Percentiles rank a stretch among this genome's conserved stretches.
These are phyloP conservation scores for Vimba vimba DNA, from an alignment of 2,113 vertebrate species.

Conservation along the genomic window DNA sequence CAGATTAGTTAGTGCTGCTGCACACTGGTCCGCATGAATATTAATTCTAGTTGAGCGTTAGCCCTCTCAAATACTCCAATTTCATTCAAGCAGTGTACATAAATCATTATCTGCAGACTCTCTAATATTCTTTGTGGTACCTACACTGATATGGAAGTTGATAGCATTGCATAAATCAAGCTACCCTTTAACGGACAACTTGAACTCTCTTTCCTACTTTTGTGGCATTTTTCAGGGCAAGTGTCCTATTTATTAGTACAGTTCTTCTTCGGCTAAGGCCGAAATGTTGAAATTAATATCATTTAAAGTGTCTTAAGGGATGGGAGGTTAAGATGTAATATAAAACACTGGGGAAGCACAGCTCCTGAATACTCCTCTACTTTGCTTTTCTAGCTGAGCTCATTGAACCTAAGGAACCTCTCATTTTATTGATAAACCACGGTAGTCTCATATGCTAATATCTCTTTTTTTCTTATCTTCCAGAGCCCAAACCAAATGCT, in stretches of 20 bases:
- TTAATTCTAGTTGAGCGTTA: slow-evolving; percentile 51
- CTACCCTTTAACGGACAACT: slow-evolving; percentile 23
- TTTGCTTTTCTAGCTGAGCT: not conserved
- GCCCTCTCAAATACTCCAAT: slow-evolving; percentile 32
- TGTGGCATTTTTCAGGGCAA: not conserved
- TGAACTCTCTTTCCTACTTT: slow-evolving; percentile 25
- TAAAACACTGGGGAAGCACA: not conserved
- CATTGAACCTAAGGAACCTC: not conserved
- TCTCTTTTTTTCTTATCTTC: not conserved
- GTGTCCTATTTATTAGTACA: not conserved
- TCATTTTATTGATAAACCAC: slow-evolving; percentile 19
- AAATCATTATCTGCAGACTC: slow-evolving; percentile 56
- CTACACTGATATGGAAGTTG: slow-evolving; percentile 51
- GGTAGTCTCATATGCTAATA: not conserved
- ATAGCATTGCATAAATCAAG: slow-evolving; percentile 52
- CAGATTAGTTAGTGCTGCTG: slow-evolving; percentile 4
- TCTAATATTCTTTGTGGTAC: slow-evolving; percentile 44
- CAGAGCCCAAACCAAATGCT: not conserved
- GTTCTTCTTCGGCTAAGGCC: slow-evolving; percentile 1
- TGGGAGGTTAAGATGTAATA: not conserved
- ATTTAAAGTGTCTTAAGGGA: slow-evolving; percentile 1
- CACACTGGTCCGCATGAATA: slow-evolving; percentile 49
- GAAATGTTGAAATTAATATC: not conserved
- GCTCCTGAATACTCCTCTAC: not conserved
- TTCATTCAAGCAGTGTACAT: slow-evolving; percentile 42